Conservation (phyloP, 2,888 invertebrate genomes). For the Polyommatus iphigenia region DNA sequence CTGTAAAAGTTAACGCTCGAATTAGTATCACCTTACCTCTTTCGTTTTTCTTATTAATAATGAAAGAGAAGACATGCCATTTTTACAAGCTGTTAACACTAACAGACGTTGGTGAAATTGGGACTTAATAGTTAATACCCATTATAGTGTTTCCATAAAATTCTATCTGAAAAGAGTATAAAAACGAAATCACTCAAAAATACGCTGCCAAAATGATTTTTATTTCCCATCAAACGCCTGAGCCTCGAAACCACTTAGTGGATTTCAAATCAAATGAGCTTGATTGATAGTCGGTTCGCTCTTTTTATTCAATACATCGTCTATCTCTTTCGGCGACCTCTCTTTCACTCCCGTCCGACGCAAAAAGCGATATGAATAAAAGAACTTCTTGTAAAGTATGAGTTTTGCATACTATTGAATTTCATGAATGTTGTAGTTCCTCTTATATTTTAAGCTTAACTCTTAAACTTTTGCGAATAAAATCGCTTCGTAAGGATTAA, state of each 20-base stretch:
- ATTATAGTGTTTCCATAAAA: no score
- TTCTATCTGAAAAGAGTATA: neutral
- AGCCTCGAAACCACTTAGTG: slow-evolving; percentile 33
- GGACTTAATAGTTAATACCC: no score
- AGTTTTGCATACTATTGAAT: slow-evolving; percentile 28
- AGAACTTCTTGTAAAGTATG: slow-evolving; percentile 26
- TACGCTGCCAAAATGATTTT: slow-evolving; percentile 21
- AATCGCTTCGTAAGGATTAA: neutral
- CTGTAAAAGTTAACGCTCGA: no score
- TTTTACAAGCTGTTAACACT: no score
- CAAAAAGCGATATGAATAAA: slow-evolving; percentile 21
- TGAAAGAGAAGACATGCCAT: no score
- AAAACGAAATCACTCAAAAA: slow-evolving; percentile 10
- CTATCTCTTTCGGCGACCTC: neutral
- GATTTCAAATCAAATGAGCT: slow-evolving; percentile 53
- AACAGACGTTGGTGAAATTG: no score
- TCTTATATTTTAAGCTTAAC: slow-evolving; percentile 18
- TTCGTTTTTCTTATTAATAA: no score
- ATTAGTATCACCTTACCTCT: no score
- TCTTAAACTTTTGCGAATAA: neutral
- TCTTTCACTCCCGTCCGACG: neutral
- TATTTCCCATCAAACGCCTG: slow-evolving; percentile 21
- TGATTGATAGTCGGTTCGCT: slow-evolving; percentile 51
- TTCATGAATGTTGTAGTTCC: slow-evolving; percentile 16
- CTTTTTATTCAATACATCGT: slow-evolving; percentile 13